These are phyloP conservation scores for Parapristionchus giblindavisi DNA, from an alignment of 2,888 invertebrate species.

Conservation along the genomic window DNA sequence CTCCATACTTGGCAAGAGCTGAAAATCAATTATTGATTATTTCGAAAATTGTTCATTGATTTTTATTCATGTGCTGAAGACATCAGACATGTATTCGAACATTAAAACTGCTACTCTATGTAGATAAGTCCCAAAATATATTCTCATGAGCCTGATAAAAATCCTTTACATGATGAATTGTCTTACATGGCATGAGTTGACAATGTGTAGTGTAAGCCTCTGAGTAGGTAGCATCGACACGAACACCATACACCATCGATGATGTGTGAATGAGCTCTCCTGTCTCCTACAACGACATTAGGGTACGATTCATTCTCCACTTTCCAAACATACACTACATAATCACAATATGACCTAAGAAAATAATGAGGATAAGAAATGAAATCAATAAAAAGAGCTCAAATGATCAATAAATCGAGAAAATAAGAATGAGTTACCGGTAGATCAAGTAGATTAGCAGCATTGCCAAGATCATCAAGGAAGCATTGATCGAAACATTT, in stretches of 20 bases:
- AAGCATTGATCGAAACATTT: too few species aligned
- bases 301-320: too few species aligned
- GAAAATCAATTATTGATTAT: neutral
- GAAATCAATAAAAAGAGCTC: neutral
- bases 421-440: neutral
- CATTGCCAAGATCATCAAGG: too few species aligned
- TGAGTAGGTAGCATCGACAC: conserved; percentile 21
- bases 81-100: too few species aligned
- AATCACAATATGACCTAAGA: neutral
- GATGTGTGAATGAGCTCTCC: conserved; percentile 3
- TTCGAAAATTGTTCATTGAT: too few species aligned
- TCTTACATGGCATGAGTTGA: conserved; percentile 7
- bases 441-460: too few species aligned
- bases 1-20: neutral
- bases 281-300: conserved; percentile 12
- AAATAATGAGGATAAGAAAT: neutral
- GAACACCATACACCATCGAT: neutral
- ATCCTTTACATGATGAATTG: neutral
- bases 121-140: too few species aligned
- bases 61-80: too few species aligned
- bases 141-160: too few species aligned
- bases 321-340: neutral
- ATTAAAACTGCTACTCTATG: too few species aligned
- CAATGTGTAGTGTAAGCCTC: neutral
- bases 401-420: neutral